Evolutionary conservation across 1,140 invertebrate species (phyloP), one percentile per base, ranked within the genome.

Genomic region (Brachionus asplanchnoidis): DNA sequence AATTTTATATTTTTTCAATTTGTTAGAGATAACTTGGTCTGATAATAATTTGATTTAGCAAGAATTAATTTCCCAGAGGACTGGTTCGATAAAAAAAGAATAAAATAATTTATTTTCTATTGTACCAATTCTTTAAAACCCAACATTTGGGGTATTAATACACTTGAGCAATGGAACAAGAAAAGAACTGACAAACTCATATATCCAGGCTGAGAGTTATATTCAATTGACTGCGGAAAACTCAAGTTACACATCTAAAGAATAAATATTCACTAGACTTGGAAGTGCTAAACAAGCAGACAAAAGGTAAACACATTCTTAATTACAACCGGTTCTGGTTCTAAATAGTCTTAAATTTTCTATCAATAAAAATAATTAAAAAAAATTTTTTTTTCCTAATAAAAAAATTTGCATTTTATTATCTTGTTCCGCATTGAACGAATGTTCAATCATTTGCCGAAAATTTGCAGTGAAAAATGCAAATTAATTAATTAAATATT

Each of bases 401-500:
- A 7, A 36, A 28, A 28, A 46, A 60, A 60, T 60, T 60, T 60
- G 53, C 17, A 60, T 60, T 60, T 23, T 60, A 9, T 60, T 23
- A 60, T 60, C 53, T 60, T 60, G 14, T 60, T 60, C 9, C n/a
- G 9, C 20, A 60, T 20, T 26, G 17, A 60, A 60, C n/a, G 9
- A 23, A 60, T 60, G 53, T 60, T 60, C 53, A 60, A 20, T 60
- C 17, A 60, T 60, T 60, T 60, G 46, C 12, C 46, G 17, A 60
- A 60, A 60, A 17, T 20, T 60, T 60, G 17, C 20, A 40, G 32
- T 6, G n/a, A 40, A 73, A 73, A 42, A 73, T 73, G 68, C 68
- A 73, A 73, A 73, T 73, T 73, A 73, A 73, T 73, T 73, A 73
- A 73, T 73, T 73, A 44, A 73, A 68, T 68, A 42, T 73, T 73